Base-by-base conservation (phyloP, 2,888 invertebrate species). In the Chromoteleia sp. region DNA sequence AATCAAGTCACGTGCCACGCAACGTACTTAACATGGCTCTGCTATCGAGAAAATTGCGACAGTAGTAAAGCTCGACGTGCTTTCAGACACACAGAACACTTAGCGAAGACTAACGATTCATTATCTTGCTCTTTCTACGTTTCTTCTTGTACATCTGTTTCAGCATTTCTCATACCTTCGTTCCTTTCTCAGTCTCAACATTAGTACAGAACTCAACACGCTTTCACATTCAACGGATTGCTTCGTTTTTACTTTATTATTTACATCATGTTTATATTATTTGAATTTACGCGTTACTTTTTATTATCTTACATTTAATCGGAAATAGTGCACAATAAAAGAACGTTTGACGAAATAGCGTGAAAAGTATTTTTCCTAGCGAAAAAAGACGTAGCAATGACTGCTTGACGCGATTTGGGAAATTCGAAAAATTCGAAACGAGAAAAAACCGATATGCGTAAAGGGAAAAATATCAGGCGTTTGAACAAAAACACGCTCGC, bases 161-260 rank as follows among this genome's bases (percentile, higher is more conserved):
- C 52, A n/a, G 36, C 41, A 21, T 39, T 67, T 43, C 41, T 33
- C 59, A 48, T 63, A 36, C 54, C 56, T 19, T 41, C 45, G 17
- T 43, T 68, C 61, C 39, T 48, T 50, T 58, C 59, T 43, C 43
- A 19, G 45, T 45, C 63, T 14, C 14, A 33, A 39, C 45, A 29
- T 52, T 25, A 65, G 43, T 59, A 21, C 25, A 43, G 68, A 68
- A 79, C 68, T 74, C 65, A 78, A 36, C 68, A 15, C 50, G 63
- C 74, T 80, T 56, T 68, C 48, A 81, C 70, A 67, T 76, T 71
- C 75, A 76, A 65, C 50, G 65, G 43, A 75, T 65, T 75, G 52
- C 70, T 58, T 50, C 63, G 61, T 77, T 67, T 77, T 77, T 77
- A 67, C 63, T 77, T 77, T 81, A 81, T 81, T 81, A 77, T 81